These are phyloP conservation scores for Drosophila merina DNA, from an alignment of 2,888 invertebrate species.

Conservation along the genomic window DNA sequence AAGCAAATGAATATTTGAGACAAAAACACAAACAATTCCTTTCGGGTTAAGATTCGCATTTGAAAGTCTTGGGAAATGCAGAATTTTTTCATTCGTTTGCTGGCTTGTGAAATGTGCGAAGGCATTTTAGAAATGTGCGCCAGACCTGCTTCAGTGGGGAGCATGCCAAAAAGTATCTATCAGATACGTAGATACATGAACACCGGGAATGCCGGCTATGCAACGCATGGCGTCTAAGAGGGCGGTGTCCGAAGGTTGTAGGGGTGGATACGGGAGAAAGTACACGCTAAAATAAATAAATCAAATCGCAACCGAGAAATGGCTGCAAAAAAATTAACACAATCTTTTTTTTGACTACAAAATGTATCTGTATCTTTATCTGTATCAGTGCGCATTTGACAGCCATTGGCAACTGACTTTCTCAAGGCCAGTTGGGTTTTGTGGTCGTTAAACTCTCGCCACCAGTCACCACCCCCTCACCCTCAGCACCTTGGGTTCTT, in stretches of 20 bases:
- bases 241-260: constrained; percentile 10
- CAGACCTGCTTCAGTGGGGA: constrained; percentile 50
- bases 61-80: constrained; percentile 41
- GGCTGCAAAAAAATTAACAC: constrained; percentile 59
- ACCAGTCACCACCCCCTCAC: constrained; percentile 19
- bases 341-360: constrained; percentile 27
- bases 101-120: constrained; percentile 58
- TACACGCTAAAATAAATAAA: constrained; percentile 49
- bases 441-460: constrained; percentile 67
- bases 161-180: constrained; percentile 72
- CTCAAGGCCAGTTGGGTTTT: constrained; percentile 64
- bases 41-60: constrained; percentile 44
- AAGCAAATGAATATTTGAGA: constrained; percentile 42
- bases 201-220: constrained; percentile 71
- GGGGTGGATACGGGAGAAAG: constrained; percentile 4
- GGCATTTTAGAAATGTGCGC: constrained; percentile 72
- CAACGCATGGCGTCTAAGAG: constrained; percentile 58
- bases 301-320: constrained; percentile 28
- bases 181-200: constrained; percentile 60
- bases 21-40: constrained; percentile 37
- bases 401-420: constrained; percentile 54
- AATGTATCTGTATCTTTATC: constrained; percentile 7
- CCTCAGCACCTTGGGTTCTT: constrained; percentile 30
- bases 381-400: constrained; percentile 18
- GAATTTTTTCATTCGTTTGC: constrained; percentile 15